A percentile compares a stretch with the other conserved stretches of the same genome.
Conservation (phyloP, 2,888 invertebrate genomes). For the Luperina testacea region DNA sequence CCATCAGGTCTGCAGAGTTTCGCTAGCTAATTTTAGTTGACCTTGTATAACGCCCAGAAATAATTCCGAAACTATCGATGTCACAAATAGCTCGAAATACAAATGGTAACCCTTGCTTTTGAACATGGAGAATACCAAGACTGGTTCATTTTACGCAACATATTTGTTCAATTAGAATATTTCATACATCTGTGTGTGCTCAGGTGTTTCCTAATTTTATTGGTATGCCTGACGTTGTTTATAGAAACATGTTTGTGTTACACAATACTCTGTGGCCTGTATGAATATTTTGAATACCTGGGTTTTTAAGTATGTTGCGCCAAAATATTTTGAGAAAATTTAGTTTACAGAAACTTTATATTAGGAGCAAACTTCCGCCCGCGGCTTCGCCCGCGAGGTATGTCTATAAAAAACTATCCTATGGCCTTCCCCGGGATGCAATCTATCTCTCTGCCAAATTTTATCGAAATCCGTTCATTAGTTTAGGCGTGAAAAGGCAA, state of each 20-base stretch:
- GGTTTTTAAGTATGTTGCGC: background rate
- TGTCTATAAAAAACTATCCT: no score
- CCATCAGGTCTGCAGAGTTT: background rate
- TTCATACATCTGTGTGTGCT: conserved; percentile 51
- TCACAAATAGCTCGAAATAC: background rate
- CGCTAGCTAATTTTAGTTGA: background rate
- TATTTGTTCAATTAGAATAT: conserved; percentile 55
- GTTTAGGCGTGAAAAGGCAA: no score
- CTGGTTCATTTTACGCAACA: conserved; percentile 46
- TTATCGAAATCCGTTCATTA: no score
- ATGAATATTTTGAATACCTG: conserved; percentile 10
- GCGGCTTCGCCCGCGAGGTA: no score
- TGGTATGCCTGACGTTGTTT: conserved; percentile 46
- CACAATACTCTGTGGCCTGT: conserved; percentile 37
- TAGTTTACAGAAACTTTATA: background rate
- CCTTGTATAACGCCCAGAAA: background rate
- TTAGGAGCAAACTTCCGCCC: background rate
- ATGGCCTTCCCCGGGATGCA: no score
- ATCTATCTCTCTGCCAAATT: no score
- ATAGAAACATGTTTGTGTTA: conserved; percentile 52
- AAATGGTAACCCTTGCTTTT: background rate
- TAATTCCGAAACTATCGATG: background rate
- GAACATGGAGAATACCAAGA: background rate
- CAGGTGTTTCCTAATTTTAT: conserved; percentile 58
- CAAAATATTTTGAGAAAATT: background rate